A percentile compares a stretch with the other conserved stretches of the same genome.
Evolutionary conservation across 2,113 vertebrate species (phyloP).

Genomic region (Rostratula benghalensis): DNA sequence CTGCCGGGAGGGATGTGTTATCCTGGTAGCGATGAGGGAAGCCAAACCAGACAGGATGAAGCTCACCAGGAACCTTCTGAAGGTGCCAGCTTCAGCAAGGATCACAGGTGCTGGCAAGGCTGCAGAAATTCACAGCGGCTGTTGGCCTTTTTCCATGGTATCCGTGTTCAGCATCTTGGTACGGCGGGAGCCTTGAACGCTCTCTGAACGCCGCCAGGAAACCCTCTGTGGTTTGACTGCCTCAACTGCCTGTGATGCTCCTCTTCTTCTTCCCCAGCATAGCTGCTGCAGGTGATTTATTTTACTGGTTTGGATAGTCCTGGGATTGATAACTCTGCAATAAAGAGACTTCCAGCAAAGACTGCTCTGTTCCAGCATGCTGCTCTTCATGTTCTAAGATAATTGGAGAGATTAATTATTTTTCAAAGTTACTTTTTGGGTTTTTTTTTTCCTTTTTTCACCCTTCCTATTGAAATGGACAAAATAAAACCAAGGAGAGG

Average conservation of each 20-base stretch:
- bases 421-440: not conserved
- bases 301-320: not conserved
- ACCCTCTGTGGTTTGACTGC: not conserved
- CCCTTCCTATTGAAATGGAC: not conserved
- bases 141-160: not conserved
- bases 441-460: accelerated
- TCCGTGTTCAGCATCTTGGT: not conserved
- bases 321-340: not conserved
- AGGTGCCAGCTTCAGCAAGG: not conserved
- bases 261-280: not conserved
- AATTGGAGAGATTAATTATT: not conserved
- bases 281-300: not conserved
- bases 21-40: not conserved
- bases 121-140: not conserved
- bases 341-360: not conserved
- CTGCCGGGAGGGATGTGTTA: not conserved
- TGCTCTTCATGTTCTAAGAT: not conserved
- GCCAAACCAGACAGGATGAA: not conserved
- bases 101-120: not conserved
- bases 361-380: not conserved
- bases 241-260: not conserved
- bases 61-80: not conserved
- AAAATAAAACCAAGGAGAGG: not conserved
- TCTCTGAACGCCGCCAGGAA: not conserved
- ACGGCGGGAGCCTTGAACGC: not conserved